A percentile compares a stretch with the other conserved stretches of the same genome.
Evolutionary conservation across 1,140 invertebrate species (phyloP).

Genomic region (Drosophila mauritiana): DNA sequence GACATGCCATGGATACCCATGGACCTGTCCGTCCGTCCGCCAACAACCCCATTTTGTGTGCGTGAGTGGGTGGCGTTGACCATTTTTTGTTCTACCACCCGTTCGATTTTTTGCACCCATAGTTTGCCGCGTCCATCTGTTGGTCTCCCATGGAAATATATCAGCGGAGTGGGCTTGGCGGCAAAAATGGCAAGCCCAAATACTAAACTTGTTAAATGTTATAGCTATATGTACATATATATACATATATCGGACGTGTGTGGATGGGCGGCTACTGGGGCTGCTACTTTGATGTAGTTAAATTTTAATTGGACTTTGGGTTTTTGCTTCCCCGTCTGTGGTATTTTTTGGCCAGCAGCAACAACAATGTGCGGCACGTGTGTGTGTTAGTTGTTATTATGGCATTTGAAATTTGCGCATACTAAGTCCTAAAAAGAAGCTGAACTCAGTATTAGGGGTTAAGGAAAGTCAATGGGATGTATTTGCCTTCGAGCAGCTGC

Average conservation of each 20-base stretch:
- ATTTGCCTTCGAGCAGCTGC: background rate
- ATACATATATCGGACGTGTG: slow-evolving; percentile 22
- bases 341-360: slow-evolving; percentile 59
- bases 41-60: slow-evolving; percentile 26
- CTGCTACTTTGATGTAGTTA: slow-evolving; percentile 83
- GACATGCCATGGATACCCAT: slow-evolving; percentile 72
- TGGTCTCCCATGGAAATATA: slow-evolving; percentile 56
- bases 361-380: slow-evolving; percentile 35
- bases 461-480: background rate
- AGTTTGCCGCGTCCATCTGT: slow-evolving; percentile 75
- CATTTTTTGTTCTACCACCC: slow-evolving; percentile 13
- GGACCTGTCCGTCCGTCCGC: slow-evolving; percentile 13
- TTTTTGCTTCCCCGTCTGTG: slow-evolving; percentile 71
- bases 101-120: slow-evolving; percentile 36
- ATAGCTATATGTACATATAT: slow-evolving; percentile 34
- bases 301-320: slow-evolving; percentile 84
- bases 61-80: slow-evolving; percentile 21
- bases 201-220: slow-evolving; percentile 80
- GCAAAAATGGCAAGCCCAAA: slow-evolving; percentile 57
- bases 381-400: slow-evolving; percentile 27
- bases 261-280: slow-evolving; percentile 62
- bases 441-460: slow-evolving; percentile 4
- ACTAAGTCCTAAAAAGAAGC: slow-evolving; percentile 28
- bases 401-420: slow-evolving; percentile 44
- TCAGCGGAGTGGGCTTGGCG: slow-evolving; percentile 9